phyloP scores from a whole-genome alignment of 2,888 invertebrate species.

The Papilio protenor region DNA sequence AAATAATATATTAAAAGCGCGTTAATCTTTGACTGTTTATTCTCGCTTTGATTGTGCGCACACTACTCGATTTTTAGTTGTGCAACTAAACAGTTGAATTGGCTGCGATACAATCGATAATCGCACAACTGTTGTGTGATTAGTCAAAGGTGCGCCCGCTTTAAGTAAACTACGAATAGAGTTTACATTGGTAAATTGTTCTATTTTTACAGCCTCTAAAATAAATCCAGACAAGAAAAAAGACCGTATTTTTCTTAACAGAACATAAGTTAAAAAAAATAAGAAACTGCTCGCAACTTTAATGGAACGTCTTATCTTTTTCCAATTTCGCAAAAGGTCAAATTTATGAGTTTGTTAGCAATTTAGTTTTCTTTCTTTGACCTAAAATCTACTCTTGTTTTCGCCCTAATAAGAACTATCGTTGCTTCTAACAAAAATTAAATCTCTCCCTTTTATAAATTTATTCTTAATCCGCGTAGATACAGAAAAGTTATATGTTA shows the following conservation, averaged over 20 bases:
- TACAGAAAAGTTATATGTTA: background rate
- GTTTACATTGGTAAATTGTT: too few species aligned
- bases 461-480: background rate
- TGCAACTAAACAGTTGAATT: too few species aligned
- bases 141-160: too few species aligned
- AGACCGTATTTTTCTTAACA: background rate
- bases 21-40: too few species aligned
- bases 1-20: too few species aligned
- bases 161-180: too few species aligned
- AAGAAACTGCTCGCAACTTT: slow-evolving; percentile 9
- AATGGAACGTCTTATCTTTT: slow-evolving; percentile 35
- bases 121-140: too few species aligned
- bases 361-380: slow-evolving; percentile 16
- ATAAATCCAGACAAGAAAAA: background rate
- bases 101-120: too few species aligned
- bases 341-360: slow-evolving; percentile 20
- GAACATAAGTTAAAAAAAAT: slow-evolving; percentile 28
- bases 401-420: background rate
- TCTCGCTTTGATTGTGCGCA: too few species aligned
- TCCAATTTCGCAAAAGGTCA: slow-evolving; percentile 26
- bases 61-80: too few species aligned
- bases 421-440: background rate
- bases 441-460: background rate
- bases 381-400: background rate
- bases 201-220: background rate